phyloP scores from a whole-genome alignment of 2,888 invertebrate species.

The Lysandra coridon region DNA sequence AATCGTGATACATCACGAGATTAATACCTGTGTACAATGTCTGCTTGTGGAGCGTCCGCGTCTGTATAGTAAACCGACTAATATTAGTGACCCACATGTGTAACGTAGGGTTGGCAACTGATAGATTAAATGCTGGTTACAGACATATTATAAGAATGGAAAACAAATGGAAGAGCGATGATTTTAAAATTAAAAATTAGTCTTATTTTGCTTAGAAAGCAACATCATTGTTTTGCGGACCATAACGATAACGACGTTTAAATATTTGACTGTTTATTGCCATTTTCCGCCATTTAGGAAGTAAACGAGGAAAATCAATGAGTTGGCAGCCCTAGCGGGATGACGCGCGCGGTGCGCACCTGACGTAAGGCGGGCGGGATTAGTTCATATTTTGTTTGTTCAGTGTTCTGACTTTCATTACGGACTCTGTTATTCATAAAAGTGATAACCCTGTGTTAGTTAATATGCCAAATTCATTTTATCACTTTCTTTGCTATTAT shows the following conservation, averaged over 20 bases:
- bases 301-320: not conserved
- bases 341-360: not conserved
- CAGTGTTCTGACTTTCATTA: not conserved
- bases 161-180: not conserved
- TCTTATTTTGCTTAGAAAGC: too few relatives aligned
- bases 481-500: not conserved
- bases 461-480: not conserved
- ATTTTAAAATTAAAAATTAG: too few relatives aligned
- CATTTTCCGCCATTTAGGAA: too few relatives aligned
- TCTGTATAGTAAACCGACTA: conserved; percentile 10
- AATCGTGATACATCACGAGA: conserved; percentile 14
- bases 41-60: not conserved
- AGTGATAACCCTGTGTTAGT: not conserved
- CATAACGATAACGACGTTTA: too few relatives aligned
- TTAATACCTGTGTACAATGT: conserved; percentile 16
- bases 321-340: not conserved
- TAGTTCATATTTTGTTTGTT: not conserved
- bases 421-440: not conserved
- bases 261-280: too few relatives aligned
- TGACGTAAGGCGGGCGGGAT: conserved; percentile 11
- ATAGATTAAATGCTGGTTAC: not conserved
- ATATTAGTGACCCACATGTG: conserved; percentile 17
- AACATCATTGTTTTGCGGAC: too few relatives aligned
- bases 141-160: not conserved
- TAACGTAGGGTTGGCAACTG: not conserved